Evolutionary conservation across 2,888 invertebrate species (phyloP).

Genomic region (Trichopoda pennipes): DNA sequence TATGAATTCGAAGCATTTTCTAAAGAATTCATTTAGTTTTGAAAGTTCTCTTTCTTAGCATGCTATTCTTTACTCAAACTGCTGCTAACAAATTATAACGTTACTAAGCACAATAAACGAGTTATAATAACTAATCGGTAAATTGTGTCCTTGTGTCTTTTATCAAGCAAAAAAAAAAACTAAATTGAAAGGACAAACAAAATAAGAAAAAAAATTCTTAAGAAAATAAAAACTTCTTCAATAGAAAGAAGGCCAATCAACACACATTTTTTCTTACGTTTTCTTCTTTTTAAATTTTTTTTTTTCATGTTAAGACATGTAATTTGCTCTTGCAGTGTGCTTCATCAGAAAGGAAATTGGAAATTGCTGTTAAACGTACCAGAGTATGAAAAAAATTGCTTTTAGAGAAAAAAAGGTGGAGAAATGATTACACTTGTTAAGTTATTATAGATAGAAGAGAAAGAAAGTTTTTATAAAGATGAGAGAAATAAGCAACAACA

Average conservation of each 20-base stretch:
- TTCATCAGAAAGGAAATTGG: constrained; percentile 80
- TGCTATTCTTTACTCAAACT: neutral
- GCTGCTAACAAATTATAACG: constrained; percentile 51
- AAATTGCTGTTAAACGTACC: constrained; percentile 76
- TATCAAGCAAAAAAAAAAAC: constrained; percentile 40
- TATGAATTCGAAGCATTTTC: constrained; percentile 55
- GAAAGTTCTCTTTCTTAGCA: constrained; percentile 32
- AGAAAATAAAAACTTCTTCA: constrained; percentile 69
- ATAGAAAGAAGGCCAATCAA: constrained; percentile 77
- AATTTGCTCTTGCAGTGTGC: constrained; percentile 80
- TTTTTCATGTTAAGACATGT: constrained; percentile 71
- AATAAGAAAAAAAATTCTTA: constrained; percentile 68
- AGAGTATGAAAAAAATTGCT: constrained; percentile 46
- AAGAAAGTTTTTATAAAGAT: constrained; percentile 62
- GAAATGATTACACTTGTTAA: constrained; percentile 72
- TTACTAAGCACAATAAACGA: constrained; percentile 55
- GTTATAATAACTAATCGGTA: constrained; percentile 57
- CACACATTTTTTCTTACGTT: constrained; percentile 68
- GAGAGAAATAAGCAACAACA: constrained; percentile 57
- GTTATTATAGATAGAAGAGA: constrained; percentile 74
- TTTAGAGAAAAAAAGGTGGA: constrained; percentile 61
- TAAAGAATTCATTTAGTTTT: constrained; percentile 61
- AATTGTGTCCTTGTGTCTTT: constrained; percentile 71
- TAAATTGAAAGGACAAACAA: constrained; percentile 31
- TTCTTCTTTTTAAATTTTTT: constrained; percentile 24